A percentile compares a stretch with the other conserved stretches of the same genome.
phyloP scores from a whole-genome alignment of 2,113 vertebrate genomes.

The Galbula dea region DNA sequence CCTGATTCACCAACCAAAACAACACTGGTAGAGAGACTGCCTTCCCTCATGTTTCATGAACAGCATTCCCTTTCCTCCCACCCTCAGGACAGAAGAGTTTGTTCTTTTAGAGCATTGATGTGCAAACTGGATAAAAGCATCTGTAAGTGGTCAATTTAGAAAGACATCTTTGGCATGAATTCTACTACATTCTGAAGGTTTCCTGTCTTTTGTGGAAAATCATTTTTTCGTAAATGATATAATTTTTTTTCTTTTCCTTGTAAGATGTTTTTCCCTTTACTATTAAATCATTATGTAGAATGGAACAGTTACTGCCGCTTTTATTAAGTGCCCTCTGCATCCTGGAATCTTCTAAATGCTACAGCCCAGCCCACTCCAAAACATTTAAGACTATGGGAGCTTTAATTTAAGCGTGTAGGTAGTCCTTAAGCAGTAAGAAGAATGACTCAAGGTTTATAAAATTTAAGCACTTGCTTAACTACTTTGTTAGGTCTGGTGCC shows the following conservation, averaged over 20 bases:
- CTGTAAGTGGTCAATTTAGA: neutral
- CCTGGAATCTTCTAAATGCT: neutral
- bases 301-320: neutral
- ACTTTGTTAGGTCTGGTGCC: neutral
- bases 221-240: neutral
- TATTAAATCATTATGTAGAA: neutral
- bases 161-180: neutral
- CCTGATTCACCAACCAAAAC: neutral
- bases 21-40: neutral
- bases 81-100: neutral
- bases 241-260: neutral
- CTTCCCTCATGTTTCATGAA: neutral
- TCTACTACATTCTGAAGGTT: neutral
- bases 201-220: neutral
- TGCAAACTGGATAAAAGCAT: neutral
- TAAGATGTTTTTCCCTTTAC: neutral
- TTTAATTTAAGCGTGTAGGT: neutral
- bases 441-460: neutral
- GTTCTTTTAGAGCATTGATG: neutral
- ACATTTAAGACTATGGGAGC: neutral
- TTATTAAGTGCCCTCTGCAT: neutral
- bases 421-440: neutral
- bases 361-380: neutral
- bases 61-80: neutral
- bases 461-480: neutral